Evolutionary conservation across 2,888 invertebrate genomes (phyloP), one percentile per base, ranked within the genome.

Genomic region (Ceramica pisi): DNA sequence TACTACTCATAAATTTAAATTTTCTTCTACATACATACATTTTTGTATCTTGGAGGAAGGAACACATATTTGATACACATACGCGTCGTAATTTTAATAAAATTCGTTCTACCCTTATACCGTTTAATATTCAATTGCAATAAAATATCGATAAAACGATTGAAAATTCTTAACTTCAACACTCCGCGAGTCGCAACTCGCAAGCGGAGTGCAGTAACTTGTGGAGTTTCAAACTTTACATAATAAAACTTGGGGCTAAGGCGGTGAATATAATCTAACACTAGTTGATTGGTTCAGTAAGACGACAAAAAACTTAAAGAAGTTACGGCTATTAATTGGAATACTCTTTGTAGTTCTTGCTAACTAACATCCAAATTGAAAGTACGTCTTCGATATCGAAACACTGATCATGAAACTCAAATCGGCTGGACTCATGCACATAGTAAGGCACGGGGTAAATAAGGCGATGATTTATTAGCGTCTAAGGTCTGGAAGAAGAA

Each of bases 161-260:
- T 82, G 84, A 82, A 90, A 88, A 87, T 87, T 87, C 82, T 76
- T 71, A 88, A 90, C 85, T 88, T 76, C 79, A 85, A 86, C 83
- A 80, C 67, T 62, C 75, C 57, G 61, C 74, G 82, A 83, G 81
- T 77, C 61, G 62, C 72, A 81, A 83, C 80, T 77, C 61, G 62
- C 72, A 81, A 81, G 78, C 77, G 63, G 81, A 81, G 82, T 78
- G 78, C 80, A 69, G 60, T 62, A 75, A 75, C 73, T 72, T 74
- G 53, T 60, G 38, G 41, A 78, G 75, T 80, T 78, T 51, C 48
- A 12, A 88, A 86, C 78, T 88, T 88, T 75, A 79, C 82, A 80
- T 84, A 81, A 82, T 84, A 83, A 87, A 88, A 88, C 78, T 89
- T 84, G 66, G 59, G 67, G 80, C 38, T 74, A 64, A 55, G 59